Conservation (phyloP, 2,888 invertebrate genomes). For the Cerastis rubricosa region DNA sequence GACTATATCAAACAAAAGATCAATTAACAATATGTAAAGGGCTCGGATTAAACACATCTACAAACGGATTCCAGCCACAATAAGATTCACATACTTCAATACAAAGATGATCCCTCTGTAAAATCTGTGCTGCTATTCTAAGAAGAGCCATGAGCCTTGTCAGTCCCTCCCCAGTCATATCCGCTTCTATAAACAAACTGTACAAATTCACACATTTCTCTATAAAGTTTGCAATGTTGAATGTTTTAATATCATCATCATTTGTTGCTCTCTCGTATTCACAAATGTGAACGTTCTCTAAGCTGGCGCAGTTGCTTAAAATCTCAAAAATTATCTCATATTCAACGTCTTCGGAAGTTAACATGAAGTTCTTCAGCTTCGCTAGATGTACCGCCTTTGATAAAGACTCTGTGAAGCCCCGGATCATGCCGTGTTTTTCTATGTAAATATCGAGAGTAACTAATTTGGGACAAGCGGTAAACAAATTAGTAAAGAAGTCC, state of each 20-base stretch:
- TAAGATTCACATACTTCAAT: slow-evolving; percentile 73
- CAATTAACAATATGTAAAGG: slow-evolving; percentile 70
- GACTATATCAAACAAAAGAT: slow-evolving; percentile 41
- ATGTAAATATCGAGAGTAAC: slow-evolving; percentile 72
- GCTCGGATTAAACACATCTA: slow-evolving; percentile 76
- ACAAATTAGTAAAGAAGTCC: slow-evolving; percentile 70
- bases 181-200: slow-evolving; percentile 75
- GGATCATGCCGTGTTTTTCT: slow-evolving; percentile 65
- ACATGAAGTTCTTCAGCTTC: slow-evolving; percentile 71
- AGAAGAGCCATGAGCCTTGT: slow-evolving; percentile 69
- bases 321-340: slow-evolving; percentile 70
- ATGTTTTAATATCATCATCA: slow-evolving; percentile 39
- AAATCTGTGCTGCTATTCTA: slow-evolving; percentile 64
- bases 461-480: slow-evolving; percentile 67
- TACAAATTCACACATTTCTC: slow-evolving; percentile 70
- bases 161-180: slow-evolving; percentile 68
- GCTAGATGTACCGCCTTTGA: slow-evolving; percentile 67
- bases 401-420: slow-evolving; percentile 63
- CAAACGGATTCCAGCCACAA: slow-evolving; percentile 75
- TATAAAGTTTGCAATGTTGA: slow-evolving; percentile 63
- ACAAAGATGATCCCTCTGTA: slow-evolving; percentile 66
- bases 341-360: slow-evolving; percentile 73
- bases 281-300: slow-evolving; percentile 75
- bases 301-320: slow-evolving; percentile 66
- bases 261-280: slow-evolving; percentile 69